Conservation (phyloP, 2,888 invertebrate species). For the Drosophila lutescens region DNA sequence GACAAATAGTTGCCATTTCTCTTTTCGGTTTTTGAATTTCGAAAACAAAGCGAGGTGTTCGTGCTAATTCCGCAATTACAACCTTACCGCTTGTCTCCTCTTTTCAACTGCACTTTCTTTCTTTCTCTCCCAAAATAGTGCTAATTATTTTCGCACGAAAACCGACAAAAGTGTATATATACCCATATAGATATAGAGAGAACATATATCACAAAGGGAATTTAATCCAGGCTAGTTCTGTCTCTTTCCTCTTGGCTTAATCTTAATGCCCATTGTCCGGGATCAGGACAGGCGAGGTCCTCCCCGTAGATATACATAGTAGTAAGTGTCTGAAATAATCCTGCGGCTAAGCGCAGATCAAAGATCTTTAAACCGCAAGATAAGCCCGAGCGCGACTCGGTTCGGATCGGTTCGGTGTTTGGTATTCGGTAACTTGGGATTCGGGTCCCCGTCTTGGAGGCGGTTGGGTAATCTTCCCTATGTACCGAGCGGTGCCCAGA, state of each 20-base stretch:
- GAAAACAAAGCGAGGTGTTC: constrained; percentile 72
- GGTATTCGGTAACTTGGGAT: constrained; percentile 4
- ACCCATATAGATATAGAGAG: too few relatives aligned
- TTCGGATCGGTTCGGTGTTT: constrained; percentile 13
- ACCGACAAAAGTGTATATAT: constrained; percentile 1
- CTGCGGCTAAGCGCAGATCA: constrained; percentile 75
- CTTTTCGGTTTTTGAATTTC: constrained; percentile 49
- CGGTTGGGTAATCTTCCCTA: constrained; percentile 48
- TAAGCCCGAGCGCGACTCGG: constrained; percentile 37
- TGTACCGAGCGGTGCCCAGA: constrained; percentile 11
- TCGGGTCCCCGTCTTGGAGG: constrained; percentile 19
- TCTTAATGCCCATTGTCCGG: constrained; percentile 47
- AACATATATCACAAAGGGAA: constrained; percentile 24
- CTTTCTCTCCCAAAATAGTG: constrained; percentile 32
- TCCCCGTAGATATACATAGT: constrained; percentile 29
- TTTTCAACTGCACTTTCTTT: constrained; percentile 6
- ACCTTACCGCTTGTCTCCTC: constrained; percentile 16
- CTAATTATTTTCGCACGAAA: constrained; percentile 72
- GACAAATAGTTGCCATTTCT: constrained; percentile 59
- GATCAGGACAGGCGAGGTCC: constrained; percentile 35
- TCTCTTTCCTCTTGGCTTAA: constrained; percentile 30
- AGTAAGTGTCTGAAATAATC: constrained; percentile 70
- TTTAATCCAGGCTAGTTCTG: constrained; percentile 33
- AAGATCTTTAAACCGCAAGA: constrained; percentile 75
- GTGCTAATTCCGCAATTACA: constrained; percentile 76